These are phyloP conservation scores for Kuschelorhynchus macadamiae DNA, from an alignment of 2,888 invertebrate genomes.

Conservation along the genomic window DNA sequence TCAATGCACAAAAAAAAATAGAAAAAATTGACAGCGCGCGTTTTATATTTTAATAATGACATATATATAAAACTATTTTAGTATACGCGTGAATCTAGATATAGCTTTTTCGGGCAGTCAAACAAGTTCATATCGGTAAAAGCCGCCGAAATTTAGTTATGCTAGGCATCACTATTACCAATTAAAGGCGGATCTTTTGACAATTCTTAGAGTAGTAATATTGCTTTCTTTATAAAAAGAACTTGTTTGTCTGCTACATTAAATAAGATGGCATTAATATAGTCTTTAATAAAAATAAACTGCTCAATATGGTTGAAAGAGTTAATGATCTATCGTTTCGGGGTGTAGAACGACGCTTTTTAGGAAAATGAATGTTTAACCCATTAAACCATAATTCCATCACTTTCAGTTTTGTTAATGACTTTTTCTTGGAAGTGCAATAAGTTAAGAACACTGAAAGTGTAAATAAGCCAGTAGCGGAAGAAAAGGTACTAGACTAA, in stretches of 20 bases:
- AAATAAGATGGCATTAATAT: conserved; percentile 30
- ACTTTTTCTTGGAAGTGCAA: too few species aligned
- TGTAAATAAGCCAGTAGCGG: too few species aligned
- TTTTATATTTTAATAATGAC: conserved; percentile 67
- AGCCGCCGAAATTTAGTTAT: conserved; percentile 27
- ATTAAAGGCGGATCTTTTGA: too few species aligned
- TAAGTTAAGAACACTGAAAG: too few species aligned
- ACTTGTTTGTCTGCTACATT: conserved; percentile 37
- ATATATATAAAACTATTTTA: conserved; percentile 67
- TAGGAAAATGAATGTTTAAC: conserved; percentile 32
- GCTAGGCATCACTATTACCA: conserved; percentile 51
- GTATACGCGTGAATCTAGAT: conserved; percentile 62
- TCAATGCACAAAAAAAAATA: conserved; percentile 65
- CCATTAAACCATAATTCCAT: neutral
- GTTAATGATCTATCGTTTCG: conserved; percentile 58
- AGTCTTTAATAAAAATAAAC: conserved; percentile 49
- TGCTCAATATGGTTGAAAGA: conserved; percentile 62
- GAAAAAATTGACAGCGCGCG: conserved; percentile 63
- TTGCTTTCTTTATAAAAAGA: neutral
- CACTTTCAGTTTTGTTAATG: too few species aligned
- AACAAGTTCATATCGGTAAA: conserved; percentile 12
- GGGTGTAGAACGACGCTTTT: conserved; percentile 60
- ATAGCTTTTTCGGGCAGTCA: conserved; percentile 28
- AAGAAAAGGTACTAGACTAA: too few species aligned
- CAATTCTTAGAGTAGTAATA: too few species aligned